These are phyloP conservation scores for Rhizoglyphus robini DNA, from an alignment of 1,140 invertebrate genomes.

Conservation along the genomic window DNA sequence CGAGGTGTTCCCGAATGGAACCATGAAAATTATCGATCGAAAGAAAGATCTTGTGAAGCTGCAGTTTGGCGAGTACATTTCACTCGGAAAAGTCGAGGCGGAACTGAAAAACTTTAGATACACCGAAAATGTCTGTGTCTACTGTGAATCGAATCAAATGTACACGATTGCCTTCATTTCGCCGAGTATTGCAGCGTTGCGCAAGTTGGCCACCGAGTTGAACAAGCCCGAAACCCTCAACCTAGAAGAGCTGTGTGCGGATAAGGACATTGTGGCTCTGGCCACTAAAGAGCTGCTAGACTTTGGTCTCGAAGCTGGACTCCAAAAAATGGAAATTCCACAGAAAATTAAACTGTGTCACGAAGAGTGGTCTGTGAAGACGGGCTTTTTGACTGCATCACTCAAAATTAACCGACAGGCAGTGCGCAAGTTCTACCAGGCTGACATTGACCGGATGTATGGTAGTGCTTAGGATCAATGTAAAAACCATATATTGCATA, in stretches of 20 bases:
- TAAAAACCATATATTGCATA: too few relatives aligned
- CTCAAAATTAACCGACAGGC: conserved; percentile 92
- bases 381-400: conserved; percentile 91
- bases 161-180: conserved; percentile 82
- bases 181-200: conserved; percentile 52
- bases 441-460: conserved; percentile 83
- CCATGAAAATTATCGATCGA: conserved; percentile 78
- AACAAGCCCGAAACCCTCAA: conserved; percentile 37
- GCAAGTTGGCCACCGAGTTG: conserved; percentile 49
- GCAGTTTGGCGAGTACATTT: conserved; percentile 82
- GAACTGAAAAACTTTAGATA: conserved; percentile 80
- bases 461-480: too few relatives aligned
- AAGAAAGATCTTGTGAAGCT: conserved; percentile 97
- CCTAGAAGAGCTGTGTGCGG: conserved; percentile 61
- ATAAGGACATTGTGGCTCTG: conserved; percentile 52
- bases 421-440: conserved; percentile 78
- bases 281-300: conserved; percentile 61
- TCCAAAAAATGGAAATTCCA: conserved; percentile 77
- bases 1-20: conserved; percentile 76
- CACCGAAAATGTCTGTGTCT: conserved; percentile 90
- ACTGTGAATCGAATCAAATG: conserved; percentile 67
- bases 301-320: conserved; percentile 55
- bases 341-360: conserved; percentile 69
- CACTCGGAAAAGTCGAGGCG: conserved; percentile 45
- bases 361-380: conserved; percentile 89